Evolutionary conservation across 1,140 invertebrate genomes (phyloP).

Genomic region (Cyclina sinensis): DNA sequence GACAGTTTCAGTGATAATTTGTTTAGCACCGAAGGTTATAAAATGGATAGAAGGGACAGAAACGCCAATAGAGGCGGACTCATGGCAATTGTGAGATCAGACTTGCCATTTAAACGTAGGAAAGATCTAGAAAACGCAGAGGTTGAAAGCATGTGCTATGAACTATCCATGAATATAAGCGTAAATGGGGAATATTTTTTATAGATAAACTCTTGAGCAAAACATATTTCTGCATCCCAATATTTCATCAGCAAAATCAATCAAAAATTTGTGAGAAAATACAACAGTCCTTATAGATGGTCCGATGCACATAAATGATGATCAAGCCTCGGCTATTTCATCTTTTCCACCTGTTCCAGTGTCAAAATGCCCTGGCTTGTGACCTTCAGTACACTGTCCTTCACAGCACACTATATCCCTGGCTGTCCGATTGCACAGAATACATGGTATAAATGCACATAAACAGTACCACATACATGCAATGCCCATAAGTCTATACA

Average conservation of each 20-base stretch:
- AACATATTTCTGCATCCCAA: too few species aligned
- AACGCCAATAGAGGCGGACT: background rate
- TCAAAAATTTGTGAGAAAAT: too few species aligned
- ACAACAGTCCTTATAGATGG: too few species aligned
- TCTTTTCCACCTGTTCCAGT: background rate
- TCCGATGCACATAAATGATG: too few species aligned
- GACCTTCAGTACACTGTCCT: constrained; percentile 45
- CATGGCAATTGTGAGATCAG: background rate
- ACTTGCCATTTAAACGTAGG: too few species aligned
- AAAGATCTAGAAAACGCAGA: too few species aligned
- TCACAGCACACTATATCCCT: constrained; percentile 57
- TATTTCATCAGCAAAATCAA: too few species aligned
- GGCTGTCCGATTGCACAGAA: constrained; percentile 32
- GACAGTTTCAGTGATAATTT: background rate
- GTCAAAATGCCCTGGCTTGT: background rate
- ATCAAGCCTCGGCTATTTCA: constrained; percentile 57
- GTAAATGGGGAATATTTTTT: too few species aligned
- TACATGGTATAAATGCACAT: constrained; percentile 52
- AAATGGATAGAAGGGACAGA: background rate
- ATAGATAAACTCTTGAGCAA: too few species aligned
- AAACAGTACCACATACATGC: constrained; percentile 65
- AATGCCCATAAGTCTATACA: constrained; percentile 46
- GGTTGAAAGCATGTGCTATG: too few species aligned
- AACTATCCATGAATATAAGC: too few species aligned
- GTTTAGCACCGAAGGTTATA: constrained; percentile 12